phyloP scores from a whole-genome alignment of 2,888 invertebrate species.

The Boloria selene region DNA sequence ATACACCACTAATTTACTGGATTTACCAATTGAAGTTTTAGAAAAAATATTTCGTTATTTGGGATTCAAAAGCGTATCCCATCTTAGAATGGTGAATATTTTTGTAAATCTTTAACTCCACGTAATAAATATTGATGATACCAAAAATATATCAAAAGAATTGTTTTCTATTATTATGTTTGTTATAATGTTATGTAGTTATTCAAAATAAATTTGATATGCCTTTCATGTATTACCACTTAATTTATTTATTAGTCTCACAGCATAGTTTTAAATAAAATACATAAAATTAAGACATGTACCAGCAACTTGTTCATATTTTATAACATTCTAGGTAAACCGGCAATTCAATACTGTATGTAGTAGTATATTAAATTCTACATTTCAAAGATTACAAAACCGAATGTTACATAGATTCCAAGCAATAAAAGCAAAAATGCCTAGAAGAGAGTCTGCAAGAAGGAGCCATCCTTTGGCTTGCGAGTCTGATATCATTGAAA shows the following conservation, averaged over 20 bases:
- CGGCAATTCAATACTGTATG: slow-evolving; percentile 90
- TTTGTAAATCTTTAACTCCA: slow-evolving; percentile 42
- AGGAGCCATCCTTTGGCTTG: slow-evolving; percentile 94
- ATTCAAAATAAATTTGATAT: neutral
- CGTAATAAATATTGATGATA: neutral
- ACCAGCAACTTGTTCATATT: neutral
- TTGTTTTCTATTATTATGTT: no score
- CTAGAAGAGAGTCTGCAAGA: slow-evolving; percentile 94
- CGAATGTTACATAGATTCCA: slow-evolving; percentile 93
- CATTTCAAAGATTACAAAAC: slow-evolving; percentile 92
- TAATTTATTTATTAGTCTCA: neutral
- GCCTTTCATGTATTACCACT: neutral
- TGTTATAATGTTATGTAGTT: neutral
- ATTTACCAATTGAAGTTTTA: slow-evolving; percentile 90
- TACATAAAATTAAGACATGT: neutral
- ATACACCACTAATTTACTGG: slow-evolving; percentile 79
- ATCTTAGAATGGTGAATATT: slow-evolving; percentile 88
- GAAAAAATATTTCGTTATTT: slow-evolving; percentile 89
- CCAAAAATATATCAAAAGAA: no score
- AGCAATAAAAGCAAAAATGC: slow-evolving; percentile 94
- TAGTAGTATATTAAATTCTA: slow-evolving; percentile 90
- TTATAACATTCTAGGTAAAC: slow-evolving; percentile 84
- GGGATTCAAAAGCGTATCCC: slow-evolving; percentile 89
- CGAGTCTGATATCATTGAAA: slow-evolving; percentile 96
- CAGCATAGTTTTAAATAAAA: neutral